Conservation (phyloP, 1,140 invertebrate species). For the Caenorhabditis brenneri region DNA sequence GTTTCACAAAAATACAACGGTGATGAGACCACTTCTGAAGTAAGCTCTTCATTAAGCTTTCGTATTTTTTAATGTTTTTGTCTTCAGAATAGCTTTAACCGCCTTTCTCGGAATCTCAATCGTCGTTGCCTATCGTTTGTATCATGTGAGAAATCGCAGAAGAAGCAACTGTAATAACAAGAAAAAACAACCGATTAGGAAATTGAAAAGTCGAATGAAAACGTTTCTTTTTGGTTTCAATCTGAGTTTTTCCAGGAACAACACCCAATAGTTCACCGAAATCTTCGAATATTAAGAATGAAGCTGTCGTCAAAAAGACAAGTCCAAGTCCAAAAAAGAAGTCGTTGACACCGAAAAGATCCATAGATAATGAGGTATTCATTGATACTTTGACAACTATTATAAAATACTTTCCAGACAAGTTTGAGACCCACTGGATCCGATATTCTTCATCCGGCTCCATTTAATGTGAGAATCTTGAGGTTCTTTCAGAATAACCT, state of each 20-base stretch:
- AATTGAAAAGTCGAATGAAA: background rate
- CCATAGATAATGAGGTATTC: background rate
- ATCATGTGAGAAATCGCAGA: background rate
- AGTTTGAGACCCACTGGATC: background rate
- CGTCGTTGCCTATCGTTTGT: conserved; percentile 8
- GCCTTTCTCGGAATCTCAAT: background rate
- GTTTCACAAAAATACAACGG: too few species aligned
- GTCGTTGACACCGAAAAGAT: background rate
- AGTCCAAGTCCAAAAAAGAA: background rate
- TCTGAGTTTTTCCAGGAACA: background rate
- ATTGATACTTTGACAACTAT: background rate
- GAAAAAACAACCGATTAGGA: background rate
- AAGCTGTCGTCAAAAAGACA: background rate
- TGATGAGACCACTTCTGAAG: background rate
- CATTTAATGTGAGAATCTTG: background rate
- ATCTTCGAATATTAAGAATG: too few species aligned
- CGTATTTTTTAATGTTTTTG: background rate
- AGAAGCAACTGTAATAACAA: background rate
- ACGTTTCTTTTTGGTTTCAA: too few species aligned
- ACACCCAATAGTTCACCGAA: background rate
- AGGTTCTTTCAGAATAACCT: background rate
- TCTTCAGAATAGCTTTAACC: background rate
- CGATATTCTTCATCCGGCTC: background rate
- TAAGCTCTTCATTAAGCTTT: background rate
- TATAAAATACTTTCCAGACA: background rate